Conservation (phyloP, 2,888 invertebrate species). For the Chaitophorus viminalis region DNA sequence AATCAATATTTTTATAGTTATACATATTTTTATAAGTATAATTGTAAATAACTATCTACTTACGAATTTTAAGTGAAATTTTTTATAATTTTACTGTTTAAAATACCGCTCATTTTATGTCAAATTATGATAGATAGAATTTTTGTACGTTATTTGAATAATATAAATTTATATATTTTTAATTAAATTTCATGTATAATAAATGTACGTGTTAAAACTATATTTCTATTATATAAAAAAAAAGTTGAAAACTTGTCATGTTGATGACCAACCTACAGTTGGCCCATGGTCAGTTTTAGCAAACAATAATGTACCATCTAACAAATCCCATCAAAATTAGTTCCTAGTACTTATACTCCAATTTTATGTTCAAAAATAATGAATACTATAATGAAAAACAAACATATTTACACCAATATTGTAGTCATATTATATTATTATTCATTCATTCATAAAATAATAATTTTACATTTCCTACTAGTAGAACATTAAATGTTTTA, state of each 20-base stretch:
- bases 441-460: too few species aligned
- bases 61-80: not conserved
- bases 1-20: constrained; percentile 28
- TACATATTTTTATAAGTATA: constrained; percentile 18
- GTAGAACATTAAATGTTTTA: too few species aligned
- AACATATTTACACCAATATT: too few species aligned
- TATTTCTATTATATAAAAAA: not conserved
- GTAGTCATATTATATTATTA: too few species aligned
- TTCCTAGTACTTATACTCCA: too few species aligned
- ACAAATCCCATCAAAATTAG: too few species aligned
- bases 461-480: too few species aligned
- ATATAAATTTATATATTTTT: not conserved
- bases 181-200: not conserved
- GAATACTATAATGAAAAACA: too few species aligned
- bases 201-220: not conserved
- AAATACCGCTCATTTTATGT: constrained; percentile 30
- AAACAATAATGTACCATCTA: too few species aligned
- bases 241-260: not conserved
- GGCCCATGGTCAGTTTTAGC: too few species aligned
- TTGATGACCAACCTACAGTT: too few species aligned
- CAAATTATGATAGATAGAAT: constrained; percentile 46
- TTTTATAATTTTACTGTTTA: constrained; percentile 17
- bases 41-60: constrained; percentile 33
- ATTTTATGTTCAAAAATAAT: too few species aligned
- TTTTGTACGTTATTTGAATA: constrained; percentile 22